phyloP scores from a whole-genome alignment of 2,888 invertebrate genomes.

The Leptopterna dolabrata region DNA sequence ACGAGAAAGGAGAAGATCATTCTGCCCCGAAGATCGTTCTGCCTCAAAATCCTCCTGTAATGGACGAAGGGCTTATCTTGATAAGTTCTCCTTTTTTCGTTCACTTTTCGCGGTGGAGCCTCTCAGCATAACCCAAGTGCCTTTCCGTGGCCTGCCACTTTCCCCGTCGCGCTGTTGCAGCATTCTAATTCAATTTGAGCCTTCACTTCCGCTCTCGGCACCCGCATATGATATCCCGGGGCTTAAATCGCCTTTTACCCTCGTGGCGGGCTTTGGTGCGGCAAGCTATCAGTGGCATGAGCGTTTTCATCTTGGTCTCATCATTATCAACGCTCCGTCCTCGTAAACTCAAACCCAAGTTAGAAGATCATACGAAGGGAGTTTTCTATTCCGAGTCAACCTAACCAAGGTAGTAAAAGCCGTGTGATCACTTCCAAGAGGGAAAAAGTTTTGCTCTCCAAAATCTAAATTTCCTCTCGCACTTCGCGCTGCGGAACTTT shows the following conservation, averaged over 20 bases:
- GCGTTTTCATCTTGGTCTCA: background rate
- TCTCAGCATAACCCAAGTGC: background rate
- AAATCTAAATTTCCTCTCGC: no score
- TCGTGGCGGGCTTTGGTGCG: background rate
- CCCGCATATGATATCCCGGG: background rate
- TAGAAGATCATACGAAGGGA: no score
- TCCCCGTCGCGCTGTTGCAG: background rate
- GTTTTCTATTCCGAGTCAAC: no score
- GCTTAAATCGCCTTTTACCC: background rate
- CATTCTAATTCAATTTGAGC: background rate
- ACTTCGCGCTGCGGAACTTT: no score
- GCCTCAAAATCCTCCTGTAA: background rate
- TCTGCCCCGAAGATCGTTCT: background rate
- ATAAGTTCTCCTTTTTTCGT: background rate
- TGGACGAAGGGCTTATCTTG: slow-evolving; percentile 1
- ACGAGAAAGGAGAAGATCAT: background rate
- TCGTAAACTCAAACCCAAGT: no score
- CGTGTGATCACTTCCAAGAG: no score
- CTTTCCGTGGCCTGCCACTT: background rate
- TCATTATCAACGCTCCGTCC: no score
- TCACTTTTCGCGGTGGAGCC: background rate
- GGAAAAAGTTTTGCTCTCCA: no score
- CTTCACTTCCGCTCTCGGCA: background rate
- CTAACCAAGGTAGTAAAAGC: no score
- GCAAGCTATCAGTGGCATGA: background rate